Evolutionary conservation across 1,140 invertebrate genomes (phyloP).

Genomic region (Drosophila tropicalis): DNA sequence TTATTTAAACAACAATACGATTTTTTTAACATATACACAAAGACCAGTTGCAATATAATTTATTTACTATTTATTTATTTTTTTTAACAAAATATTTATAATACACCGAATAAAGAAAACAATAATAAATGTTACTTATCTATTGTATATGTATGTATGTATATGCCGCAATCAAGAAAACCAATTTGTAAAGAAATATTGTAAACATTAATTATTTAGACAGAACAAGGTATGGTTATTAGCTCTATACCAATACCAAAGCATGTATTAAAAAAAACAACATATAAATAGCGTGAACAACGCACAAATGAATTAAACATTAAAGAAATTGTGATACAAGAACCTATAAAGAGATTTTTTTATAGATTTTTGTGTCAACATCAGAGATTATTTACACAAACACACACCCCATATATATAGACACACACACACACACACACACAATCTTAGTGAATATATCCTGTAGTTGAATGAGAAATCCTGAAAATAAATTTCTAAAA

Average conservation of each 20-base stretch:
- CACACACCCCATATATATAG: no score
- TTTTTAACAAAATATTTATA: conserved; percentile 62
- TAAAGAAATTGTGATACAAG: background rate
- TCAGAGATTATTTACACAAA: conserved; percentile 8
- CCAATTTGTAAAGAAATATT: conserved; percentile 55
- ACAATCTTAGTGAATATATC: conserved; percentile 3
- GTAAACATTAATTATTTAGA: conserved; percentile 25
- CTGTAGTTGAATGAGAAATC: conserved; percentile 7
- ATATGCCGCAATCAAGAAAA: conserved; percentile 48
- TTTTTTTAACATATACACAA: conserved; percentile 46
- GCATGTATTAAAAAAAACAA: conserved; percentile 36
- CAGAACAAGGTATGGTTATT: conserved; percentile 17
- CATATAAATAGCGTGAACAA: conserved; percentile 28
- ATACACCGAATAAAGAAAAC: conserved; percentile 41
- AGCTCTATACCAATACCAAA: conserved; percentile 22
- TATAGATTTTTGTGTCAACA: conserved; percentile 2
- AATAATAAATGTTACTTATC: conserved; percentile 58
- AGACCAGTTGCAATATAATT: conserved; percentile 69
- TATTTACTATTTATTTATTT: conserved; percentile 53
- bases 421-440: no score
- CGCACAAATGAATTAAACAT: conserved; percentile 39
- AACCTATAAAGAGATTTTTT: background rate
- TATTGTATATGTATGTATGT: conserved; percentile 11
- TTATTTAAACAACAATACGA: conserved; percentile 2
- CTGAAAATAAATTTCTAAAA: conserved; percentile 39